phyloP scores from a whole-genome alignment of 2,797 vertebrate species.

The Fundulus diaphanus region DNA sequence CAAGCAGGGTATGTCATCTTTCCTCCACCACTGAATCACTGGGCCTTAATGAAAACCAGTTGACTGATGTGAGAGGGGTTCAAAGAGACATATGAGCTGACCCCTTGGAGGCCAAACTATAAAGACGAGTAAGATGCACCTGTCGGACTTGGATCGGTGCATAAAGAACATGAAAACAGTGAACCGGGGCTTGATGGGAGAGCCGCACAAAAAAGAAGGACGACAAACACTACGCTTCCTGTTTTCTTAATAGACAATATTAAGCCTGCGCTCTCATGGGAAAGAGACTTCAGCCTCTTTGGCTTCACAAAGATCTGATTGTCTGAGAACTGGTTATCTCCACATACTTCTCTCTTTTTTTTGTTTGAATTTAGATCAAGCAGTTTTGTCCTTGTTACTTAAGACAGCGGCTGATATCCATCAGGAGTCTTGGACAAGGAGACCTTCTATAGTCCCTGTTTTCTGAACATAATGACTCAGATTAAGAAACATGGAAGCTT shows the following conservation, averaged over 20 bases:
- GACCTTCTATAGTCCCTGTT: conserved; percentile 27
- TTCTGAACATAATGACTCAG: conserved; percentile 48
- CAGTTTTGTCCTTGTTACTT: conserved; percentile 59
- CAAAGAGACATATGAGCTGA: conserved; percentile 18
- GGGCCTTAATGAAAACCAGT: conserved; percentile 34
- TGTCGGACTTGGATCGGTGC: conserved; percentile 20
- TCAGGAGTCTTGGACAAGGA: conserved; percentile 57
- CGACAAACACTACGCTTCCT: conserved; percentile 59
- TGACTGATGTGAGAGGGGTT: conserved; percentile 25
- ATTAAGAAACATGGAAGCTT: conserved; percentile 42
- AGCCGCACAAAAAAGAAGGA: conserved; percentile 17
- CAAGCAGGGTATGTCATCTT: conserved; percentile 6
- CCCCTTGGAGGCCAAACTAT: conserved; percentile 13
- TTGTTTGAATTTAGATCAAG: conserved; percentile 38
- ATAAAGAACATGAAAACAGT: conserved; percentile 17
- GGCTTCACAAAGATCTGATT: conserved; percentile 64
- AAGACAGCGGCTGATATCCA: conserved; percentile 65
- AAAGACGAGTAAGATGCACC: conserved; percentile 36
- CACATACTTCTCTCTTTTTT: conserved; percentile 34
- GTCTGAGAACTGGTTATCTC: conserved; percentile 63
- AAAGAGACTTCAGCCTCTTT: conserved; percentile 37
- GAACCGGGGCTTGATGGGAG: conserved; percentile 21
- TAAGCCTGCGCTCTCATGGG: conserved; percentile 56
- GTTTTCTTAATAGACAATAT: conserved; percentile 63
- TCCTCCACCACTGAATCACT: conserved; percentile 12